These are phyloP conservation scores for Netelia fuscicornis DNA, from an alignment of 2,888 invertebrate species.

Conservation along the genomic window DNA sequence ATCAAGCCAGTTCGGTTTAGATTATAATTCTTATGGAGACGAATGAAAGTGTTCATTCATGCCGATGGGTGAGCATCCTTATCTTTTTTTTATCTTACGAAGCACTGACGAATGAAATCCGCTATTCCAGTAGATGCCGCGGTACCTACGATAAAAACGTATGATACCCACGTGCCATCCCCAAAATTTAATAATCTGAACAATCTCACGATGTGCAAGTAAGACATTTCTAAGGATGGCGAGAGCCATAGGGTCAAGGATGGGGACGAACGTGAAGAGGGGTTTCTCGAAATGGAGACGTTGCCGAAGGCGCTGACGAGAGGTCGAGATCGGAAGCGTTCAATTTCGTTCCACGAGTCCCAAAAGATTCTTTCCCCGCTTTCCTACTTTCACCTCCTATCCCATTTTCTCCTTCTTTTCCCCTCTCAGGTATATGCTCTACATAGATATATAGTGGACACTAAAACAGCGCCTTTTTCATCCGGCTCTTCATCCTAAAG, in stretches of 20 bases:
- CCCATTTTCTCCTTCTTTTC: slow-evolving; percentile 37
- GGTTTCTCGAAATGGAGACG: slow-evolving; percentile 62
- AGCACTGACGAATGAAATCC: background rate
- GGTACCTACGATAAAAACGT: background rate
- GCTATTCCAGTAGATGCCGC: background rate
- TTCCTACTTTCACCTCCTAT: slow-evolving; percentile 37
- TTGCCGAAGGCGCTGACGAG: slow-evolving; percentile 51
- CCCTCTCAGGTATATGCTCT: slow-evolving; percentile 9
- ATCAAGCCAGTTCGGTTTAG: too few relatives aligned
- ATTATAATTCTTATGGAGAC: background rate
- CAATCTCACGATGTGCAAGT: slow-evolving; percentile 30
- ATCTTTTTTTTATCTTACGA: background rate
- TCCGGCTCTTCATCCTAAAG: slow-evolving; percentile 8
- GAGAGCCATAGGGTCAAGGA: slow-evolving; percentile 4
- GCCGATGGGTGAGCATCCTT: background rate
- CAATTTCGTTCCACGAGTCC: slow-evolving; percentile 77
- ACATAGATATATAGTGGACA: background rate
- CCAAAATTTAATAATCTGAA: slow-evolving; percentile 44
- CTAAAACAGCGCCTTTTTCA: slow-evolving; percentile 20
- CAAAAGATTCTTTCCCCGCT: slow-evolving; percentile 70
- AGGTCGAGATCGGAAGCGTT: slow-evolving; percentile 72
- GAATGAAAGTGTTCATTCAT: background rate
- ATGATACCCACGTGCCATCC: slow-evolving; percentile 1
- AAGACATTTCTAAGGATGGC: slow-evolving; percentile 17
- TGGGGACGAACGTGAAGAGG: slow-evolving; percentile 35